Evolutionary conservation across 2,113 vertebrate genomes (phyloP).

Genomic region (Gnathonemus echidnorhynchus): DNA sequence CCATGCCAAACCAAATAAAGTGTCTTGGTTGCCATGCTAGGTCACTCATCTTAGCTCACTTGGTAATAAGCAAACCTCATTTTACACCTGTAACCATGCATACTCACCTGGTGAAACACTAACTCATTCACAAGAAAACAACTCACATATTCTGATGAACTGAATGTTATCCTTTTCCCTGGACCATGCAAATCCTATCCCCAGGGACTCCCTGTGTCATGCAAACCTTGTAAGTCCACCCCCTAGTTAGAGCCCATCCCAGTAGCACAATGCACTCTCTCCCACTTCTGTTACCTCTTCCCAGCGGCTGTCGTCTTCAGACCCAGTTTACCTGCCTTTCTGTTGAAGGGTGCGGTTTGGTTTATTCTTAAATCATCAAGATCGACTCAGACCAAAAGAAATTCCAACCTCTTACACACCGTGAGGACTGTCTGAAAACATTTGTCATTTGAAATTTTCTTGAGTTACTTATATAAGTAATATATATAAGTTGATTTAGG

Average conservation of each 20-base stretch:
- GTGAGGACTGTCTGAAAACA: neutral
- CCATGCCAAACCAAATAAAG: constrained; percentile 15
- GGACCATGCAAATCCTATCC: neutral
- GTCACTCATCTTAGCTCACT: constrained; percentile 9
- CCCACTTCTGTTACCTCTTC: constrained; percentile 57
- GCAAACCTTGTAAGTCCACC: neutral
- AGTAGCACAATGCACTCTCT: neutral
- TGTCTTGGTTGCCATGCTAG: neutral
- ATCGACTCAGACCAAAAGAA: constrained; percentile 4
- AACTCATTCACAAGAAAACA: neutral
- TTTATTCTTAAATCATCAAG: constrained; percentile 29
- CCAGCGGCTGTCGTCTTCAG: constrained; percentile 42
- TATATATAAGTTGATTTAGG: neutral
- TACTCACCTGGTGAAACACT: neutral
- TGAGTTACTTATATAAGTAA: neutral
- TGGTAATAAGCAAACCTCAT: neutral
- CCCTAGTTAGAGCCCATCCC: neutral
- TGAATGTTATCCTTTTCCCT: neutral
- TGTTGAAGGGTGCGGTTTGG: constrained; percentile 46
- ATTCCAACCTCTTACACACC: neutral
- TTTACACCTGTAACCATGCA: neutral
- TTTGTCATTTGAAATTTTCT: neutral
- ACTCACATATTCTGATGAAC: neutral
- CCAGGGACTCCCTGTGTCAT: neutral
- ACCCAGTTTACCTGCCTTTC: constrained; percentile 52